A percentile compares a stretch with the other conserved stretches of the same genome.
Conservation (phyloP, 2,113 vertebrate genomes). For the Physeter macrocephalus region DNA sequence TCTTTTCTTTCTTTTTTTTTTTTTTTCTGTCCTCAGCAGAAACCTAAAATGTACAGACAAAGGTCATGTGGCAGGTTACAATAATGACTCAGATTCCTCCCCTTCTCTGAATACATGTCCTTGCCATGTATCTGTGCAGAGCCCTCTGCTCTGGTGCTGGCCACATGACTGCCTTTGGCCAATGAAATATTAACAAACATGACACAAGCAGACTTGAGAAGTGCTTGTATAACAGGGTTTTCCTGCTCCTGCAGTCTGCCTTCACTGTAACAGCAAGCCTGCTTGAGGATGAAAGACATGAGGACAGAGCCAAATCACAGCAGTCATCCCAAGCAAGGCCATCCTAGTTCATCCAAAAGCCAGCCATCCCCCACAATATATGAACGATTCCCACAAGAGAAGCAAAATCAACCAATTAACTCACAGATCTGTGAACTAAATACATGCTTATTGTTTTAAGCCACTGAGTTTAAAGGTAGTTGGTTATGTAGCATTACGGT, state of each 20-base stretch:
- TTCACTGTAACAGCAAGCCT: background rate
- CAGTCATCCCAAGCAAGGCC: background rate
- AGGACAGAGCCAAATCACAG: background rate
- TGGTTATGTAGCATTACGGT: background rate
- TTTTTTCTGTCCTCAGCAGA: background rate
- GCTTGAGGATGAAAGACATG: background rate
- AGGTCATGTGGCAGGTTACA: background rate
- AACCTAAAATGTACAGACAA: background rate
- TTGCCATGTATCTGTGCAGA: background rate
- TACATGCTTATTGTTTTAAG: background rate
- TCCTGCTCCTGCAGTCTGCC: background rate
- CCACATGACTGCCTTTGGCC: background rate
- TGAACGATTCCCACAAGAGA: background rate
- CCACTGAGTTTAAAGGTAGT: background rate
- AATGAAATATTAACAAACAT: background rate
- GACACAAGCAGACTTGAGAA: background rate
- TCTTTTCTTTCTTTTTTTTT: background rate
- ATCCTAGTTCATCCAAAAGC: background rate
- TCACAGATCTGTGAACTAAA: background rate
- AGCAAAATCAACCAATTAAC: background rate
- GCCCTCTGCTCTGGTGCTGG: background rate
- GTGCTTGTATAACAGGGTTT: background rate
- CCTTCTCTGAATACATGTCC: too few species aligned
- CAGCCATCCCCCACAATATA: background rate
- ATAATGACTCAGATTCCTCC: background rate